Conservation (phyloP, 53 echinoderm and acorn worm species). For the Arbacia lixula region DNA sequence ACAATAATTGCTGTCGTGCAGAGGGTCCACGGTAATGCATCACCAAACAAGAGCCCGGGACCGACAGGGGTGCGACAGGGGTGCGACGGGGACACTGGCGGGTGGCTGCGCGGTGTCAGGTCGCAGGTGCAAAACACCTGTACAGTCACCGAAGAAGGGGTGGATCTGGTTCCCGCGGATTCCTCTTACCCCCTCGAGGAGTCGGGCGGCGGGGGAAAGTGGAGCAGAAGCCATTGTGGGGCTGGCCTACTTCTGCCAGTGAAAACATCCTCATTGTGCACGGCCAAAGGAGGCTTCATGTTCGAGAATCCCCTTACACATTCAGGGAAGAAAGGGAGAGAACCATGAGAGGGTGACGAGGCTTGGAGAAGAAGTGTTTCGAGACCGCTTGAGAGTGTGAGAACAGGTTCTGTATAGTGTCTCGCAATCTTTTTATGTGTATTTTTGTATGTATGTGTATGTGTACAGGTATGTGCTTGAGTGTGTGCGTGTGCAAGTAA, state of each 20-base stretch:
- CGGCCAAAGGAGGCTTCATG: conserved; percentile 8
- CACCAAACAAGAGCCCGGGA: conserved; percentile 16
- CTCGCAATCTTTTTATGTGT: no score
- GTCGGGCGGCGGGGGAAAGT: conserved; percentile 2
- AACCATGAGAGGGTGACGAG: background rate
- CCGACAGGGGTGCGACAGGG: background rate
- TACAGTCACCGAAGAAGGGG: conserved; percentile 46
- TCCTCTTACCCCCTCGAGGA: conserved; percentile 41
- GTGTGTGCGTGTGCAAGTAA: no score
- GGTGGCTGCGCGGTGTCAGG: conserved; percentile 33
- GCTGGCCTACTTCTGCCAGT: conserved; percentile 56
- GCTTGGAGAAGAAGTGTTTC: background rate
- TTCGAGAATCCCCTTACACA: conserved; percentile 32
- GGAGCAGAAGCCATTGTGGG: conserved; percentile 39
- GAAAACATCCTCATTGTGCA: conserved; percentile 53
- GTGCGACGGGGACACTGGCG: background rate
- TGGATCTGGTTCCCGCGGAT: conserved; percentile 28
- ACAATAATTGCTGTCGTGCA: conserved; percentile 32
- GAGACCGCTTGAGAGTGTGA: conserved; percentile 16
- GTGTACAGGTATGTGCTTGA: no score
- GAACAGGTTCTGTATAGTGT: conserved; percentile 44
- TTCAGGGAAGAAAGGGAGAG: conserved; percentile 16
- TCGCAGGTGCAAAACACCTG: conserved; percentile 62
- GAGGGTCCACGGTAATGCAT: conserved; percentile 15
- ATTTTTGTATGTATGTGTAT: no score